Evolutionary conservation across 2,888 invertebrate genomes (phyloP).

Genomic region (Microplitis deprimator): DNA sequence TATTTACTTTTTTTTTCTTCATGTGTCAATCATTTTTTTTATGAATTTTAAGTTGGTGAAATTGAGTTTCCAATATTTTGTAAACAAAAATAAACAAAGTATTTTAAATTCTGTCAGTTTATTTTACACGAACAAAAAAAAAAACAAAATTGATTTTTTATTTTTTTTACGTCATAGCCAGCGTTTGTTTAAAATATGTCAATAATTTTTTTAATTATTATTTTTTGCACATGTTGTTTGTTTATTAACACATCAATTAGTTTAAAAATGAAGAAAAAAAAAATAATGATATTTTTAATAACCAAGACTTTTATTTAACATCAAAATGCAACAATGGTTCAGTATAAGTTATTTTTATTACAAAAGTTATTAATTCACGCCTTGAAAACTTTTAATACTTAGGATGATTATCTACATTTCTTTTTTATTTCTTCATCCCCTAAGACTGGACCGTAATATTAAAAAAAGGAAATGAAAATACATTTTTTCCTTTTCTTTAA

Average conservation of each 20-base stretch:
- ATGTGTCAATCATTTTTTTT: background rate
- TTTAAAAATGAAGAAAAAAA: background rate
- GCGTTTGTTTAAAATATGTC: background rate
- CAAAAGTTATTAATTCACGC: background rate
- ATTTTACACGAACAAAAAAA: background rate
- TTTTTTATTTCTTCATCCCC: background rate
- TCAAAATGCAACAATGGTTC: background rate
- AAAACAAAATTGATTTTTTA: background rate
- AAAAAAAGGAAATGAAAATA: background rate
- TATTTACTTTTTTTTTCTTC: background rate
- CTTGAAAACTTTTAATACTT: background rate
- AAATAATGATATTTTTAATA: background rate
- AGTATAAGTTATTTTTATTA: background rate
- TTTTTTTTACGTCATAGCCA: background rate
- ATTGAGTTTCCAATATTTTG: background rate
- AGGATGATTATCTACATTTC: background rate
- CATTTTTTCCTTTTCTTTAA: background rate
- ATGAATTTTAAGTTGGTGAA: background rate
- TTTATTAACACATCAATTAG: background rate
- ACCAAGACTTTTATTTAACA: background rate
- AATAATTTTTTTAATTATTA: background rate
- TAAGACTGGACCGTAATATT: background rate
- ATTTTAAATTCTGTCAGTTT: background rate
- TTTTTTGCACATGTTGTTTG: background rate
- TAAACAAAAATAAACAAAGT: background rate